Conservation (phyloP, 2,113 vertebrate genomes). For the Neogale vison region DNA sequence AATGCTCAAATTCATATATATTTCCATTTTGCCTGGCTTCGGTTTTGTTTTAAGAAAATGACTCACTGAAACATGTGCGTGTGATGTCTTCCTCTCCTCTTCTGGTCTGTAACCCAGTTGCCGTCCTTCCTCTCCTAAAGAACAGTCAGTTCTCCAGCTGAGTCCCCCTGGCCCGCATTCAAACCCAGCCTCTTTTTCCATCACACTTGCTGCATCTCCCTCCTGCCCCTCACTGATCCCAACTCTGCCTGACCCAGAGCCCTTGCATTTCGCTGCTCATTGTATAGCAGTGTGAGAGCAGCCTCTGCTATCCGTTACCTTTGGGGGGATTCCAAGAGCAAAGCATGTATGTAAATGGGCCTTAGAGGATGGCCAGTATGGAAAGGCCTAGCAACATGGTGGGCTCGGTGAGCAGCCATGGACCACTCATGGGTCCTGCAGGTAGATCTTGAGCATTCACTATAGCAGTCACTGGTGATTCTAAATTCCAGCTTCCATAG, state of each 20-base stretch:
- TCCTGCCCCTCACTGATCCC: constrained; percentile 3
- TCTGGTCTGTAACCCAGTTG: constrained; percentile 17
- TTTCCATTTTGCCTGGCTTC: constrained; percentile 26
- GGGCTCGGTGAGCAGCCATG: not conserved
- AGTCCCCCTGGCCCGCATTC: constrained; percentile 17
- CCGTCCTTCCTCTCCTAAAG: constrained; percentile 62
- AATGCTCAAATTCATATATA: not conserved
- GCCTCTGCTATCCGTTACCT: not conserved
- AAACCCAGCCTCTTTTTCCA: constrained; percentile 56
- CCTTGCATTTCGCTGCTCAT: not conserved
- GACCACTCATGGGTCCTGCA: not conserved
- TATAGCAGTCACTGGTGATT: not conserved
- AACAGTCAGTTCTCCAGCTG: constrained; percentile 16
- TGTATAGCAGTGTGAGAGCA: not conserved
- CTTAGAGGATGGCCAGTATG: not conserved
- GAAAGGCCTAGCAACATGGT: not conserved
- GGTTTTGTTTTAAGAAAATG: constrained; percentile 66
- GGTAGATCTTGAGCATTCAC: not conserved
- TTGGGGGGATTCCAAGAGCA: not conserved
- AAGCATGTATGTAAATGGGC: not conserved
- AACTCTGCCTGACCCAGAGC: not conserved
- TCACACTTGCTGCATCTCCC: constrained; percentile 36
- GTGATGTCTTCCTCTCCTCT: constrained; percentile 27
- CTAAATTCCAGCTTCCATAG: not conserved
- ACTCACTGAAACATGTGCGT: constrained; percentile 35